Evolutionary conservation across 2,797 vertebrate genomes (phyloP).

Genomic region (Gymnoscopelus braueri): DNA sequence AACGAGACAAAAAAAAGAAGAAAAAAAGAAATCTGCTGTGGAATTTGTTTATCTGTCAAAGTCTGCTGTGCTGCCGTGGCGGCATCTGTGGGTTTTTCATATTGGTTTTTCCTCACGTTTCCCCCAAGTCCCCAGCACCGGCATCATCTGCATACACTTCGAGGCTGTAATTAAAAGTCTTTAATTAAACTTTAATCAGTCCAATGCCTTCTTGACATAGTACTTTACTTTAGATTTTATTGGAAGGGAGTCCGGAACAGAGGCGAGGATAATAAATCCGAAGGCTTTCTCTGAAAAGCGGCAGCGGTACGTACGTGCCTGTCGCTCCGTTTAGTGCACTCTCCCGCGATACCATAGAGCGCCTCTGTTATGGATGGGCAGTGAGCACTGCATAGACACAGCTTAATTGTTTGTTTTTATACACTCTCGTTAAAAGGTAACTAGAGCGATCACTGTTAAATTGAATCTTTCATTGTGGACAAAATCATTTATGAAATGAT

Average conservation of each 20-base stretch:
- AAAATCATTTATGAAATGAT: constrained; percentile 50
- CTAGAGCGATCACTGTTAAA: constrained; percentile 52
- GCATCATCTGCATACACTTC: constrained; percentile 28
- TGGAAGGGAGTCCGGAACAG: constrained; percentile 40
- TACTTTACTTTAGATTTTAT: constrained; percentile 51
- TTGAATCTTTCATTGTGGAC: constrained; percentile 48
- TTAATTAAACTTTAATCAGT: constrained; percentile 65
- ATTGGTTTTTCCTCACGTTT: constrained; percentile 49
- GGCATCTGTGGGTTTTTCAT: constrained; percentile 61
- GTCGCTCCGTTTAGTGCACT: constrained; percentile 30
- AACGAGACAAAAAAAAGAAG: constrained; percentile 52
- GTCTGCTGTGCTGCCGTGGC: constrained; percentile 26
- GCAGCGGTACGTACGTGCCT: constrained; percentile 4
- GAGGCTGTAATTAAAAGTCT: constrained; percentile 67
- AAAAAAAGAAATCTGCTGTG: neutral
- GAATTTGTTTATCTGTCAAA: constrained; percentile 52
- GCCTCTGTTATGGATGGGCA: constrained; percentile 36
- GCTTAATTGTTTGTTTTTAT: constrained; percentile 61
- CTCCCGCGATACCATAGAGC: constrained; percentile 12
- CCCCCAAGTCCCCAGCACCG: constrained; percentile 34
- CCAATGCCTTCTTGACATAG: constrained; percentile 39
- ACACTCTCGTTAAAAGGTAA: constrained; percentile 70
- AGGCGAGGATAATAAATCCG: constrained; percentile 45
- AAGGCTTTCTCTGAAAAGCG: constrained; percentile 12
- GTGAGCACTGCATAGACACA: constrained; percentile 35